Evolutionary conservation across 2,797 vertebrate species (phyloP).

Genomic region (Micromesistius poutassou): DNA sequence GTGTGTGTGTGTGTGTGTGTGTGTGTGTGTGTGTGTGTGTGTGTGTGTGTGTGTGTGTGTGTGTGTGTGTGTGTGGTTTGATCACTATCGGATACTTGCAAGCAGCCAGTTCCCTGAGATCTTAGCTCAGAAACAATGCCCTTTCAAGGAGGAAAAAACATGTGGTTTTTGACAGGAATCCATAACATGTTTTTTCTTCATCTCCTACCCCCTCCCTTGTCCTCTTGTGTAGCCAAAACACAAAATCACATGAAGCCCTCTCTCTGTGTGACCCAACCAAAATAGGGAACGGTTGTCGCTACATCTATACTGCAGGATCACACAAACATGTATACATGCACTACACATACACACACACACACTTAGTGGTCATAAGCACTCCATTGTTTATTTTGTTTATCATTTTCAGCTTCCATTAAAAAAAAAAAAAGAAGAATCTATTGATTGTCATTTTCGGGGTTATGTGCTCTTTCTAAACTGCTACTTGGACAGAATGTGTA

Average conservation of each 20-base stretch:
- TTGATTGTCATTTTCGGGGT: neutral
- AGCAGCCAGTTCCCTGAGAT: slow-evolving; percentile 1
- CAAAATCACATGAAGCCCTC: neutral
- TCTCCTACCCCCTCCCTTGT: neutral
- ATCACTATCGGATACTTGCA: neutral
- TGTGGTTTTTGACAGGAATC: neutral
- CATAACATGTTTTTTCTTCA: neutral
- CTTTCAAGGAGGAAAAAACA: neutral
- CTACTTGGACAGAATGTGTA: neutral
- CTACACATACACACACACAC: no score
- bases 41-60: neutral
- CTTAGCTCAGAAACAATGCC: slow-evolving; percentile 4
- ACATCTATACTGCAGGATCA: neutral
- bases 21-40: slow-evolving; percentile 2
- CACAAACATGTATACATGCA: neutral
- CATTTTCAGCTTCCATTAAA: neutral
- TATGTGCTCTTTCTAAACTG: slow-evolving; percentile 8
- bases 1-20: neutral
- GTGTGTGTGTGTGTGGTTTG: neutral
- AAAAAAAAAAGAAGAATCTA: neutral
- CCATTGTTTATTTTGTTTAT: neutral
- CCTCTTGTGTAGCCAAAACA: slow-evolving; percentile 3
- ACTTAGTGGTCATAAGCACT: neutral
- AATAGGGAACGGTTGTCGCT: neutral
- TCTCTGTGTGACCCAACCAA: neutral